These are phyloP conservation scores for Erpetoichthys calabaricus DNA, from an alignment of 2,797 vertebrate genomes.

Conservation along the genomic window DNA sequence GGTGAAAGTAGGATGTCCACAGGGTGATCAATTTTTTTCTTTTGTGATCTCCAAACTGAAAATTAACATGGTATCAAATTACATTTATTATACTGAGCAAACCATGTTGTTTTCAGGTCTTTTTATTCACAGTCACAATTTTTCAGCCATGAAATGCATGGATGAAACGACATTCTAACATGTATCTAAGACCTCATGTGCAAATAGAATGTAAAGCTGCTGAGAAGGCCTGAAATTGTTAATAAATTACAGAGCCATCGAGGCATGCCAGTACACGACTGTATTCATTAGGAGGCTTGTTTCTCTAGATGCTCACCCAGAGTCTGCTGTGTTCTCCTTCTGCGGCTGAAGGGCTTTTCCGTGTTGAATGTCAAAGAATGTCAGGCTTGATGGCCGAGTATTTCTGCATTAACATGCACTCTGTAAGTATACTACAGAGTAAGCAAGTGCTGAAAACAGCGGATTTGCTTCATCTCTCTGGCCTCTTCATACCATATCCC, in stretches of 20 bases:
- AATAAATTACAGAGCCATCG: conserved; percentile 1
- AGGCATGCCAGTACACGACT: conserved; percentile 1
- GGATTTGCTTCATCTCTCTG: background rate
- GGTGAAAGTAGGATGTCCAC: too few relatives aligned
- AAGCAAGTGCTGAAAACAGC: background rate
- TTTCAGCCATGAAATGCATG: too few relatives aligned
- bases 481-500: background rate
- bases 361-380: conserved; percentile 5
- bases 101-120: too few relatives aligned
- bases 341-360: background rate
- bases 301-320: conserved; percentile 2
- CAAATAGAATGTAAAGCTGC: background rate
- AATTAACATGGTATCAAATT: too few relatives aligned
- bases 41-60: too few relatives aligned
- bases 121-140: too few relatives aligned
- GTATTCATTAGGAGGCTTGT: conserved; percentile 1
- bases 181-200: conserved; percentile 1
- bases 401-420: background rate
- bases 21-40: too few relatives aligned
- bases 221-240: conserved; percentile 2
- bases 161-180: background rate
- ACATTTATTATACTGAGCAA: too few relatives aligned
- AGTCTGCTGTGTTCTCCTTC: background rate
- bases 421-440: background rate
- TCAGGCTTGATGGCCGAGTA: background rate